phyloP scores from a whole-genome alignment of 2,113 vertebrate species.

The Aegypius monachus region DNA sequence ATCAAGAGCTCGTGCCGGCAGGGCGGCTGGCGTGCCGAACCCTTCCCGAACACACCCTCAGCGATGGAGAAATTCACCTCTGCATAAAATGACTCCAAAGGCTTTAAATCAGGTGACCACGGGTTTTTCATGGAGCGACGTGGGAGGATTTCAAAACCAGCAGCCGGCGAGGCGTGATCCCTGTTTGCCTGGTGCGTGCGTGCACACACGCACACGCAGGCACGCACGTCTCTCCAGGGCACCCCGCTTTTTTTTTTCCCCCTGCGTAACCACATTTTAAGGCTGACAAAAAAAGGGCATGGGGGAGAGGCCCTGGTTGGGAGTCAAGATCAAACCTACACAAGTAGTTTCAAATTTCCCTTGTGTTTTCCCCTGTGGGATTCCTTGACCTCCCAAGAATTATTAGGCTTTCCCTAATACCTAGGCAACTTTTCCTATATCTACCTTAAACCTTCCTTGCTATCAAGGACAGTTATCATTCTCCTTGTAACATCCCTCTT shows the following conservation, averaged over 20 bases:
- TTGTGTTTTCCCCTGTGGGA: not conserved
- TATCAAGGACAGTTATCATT: not conserved
- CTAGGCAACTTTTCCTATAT: not conserved
- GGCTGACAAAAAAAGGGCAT: not conserved
- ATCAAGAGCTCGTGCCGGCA: not conserved
- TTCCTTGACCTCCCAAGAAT: not conserved
- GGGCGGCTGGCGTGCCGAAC: not conserved
- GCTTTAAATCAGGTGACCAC: slow-evolving; percentile 21
- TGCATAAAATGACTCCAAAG: not conserved
- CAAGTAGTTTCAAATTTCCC: not conserved
- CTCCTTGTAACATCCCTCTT: not conserved
- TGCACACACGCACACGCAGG: not conserved
- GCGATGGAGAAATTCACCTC: not conserved
- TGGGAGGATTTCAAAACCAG: slow-evolving; percentile 60
- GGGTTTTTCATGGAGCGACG: not conserved
- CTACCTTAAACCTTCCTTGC: not conserved
- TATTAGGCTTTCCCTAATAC: not conserved
- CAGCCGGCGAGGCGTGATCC: not conserved
- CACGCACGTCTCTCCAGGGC: not conserved
- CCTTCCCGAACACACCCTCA: not conserved
- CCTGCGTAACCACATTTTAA: not conserved
- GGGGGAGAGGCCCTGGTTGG: fast-evolving
- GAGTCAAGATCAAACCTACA: not conserved
- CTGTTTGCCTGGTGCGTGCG: not conserved
- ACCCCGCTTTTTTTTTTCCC: not conserved